Conservation (phyloP, 1,140 invertebrate genomes). For the Drosophila ogumai region DNA sequence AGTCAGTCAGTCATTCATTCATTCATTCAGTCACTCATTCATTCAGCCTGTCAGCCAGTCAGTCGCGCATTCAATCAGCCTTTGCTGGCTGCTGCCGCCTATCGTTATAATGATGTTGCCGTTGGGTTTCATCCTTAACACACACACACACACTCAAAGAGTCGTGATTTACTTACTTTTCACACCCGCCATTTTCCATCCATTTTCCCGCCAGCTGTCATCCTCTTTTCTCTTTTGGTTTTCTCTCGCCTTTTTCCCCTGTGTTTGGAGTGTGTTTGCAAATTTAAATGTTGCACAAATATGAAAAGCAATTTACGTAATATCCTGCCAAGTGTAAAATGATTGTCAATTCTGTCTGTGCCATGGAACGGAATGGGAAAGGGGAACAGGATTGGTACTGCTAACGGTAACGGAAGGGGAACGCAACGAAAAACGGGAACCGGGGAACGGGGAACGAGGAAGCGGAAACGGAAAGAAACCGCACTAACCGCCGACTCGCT, state of each 20-base stretch:
- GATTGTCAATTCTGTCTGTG: conserved; percentile 81
- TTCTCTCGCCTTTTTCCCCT: conserved; percentile 3
- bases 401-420: background rate
- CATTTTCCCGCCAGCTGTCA: conserved; percentile 41
- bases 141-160: conserved; percentile 33
- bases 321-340: conserved; percentile 83
- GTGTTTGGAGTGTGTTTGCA: conserved; percentile 47
- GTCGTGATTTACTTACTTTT: conserved; percentile 76
- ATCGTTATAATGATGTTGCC: conserved; percentile 77
- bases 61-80: conserved; percentile 45
- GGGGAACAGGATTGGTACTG: background rate
- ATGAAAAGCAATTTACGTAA: conserved; percentile 84
- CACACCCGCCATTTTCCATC: conserved; percentile 6
- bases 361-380: conserved; percentile 7
- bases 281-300: conserved; percentile 83
- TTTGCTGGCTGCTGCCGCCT: conserved; percentile 38
- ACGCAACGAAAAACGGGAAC: too few relatives aligned
- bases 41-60: conserved; percentile 21
- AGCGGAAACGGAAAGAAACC: conserved; percentile 35
- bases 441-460: background rate
- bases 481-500: conserved; percentile 26
- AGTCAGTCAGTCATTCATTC: conserved; percentile 19
- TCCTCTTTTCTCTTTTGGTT: conserved; percentile 12
- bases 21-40: conserved; percentile 11
- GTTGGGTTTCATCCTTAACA: conserved; percentile 50